Evolutionary conservation across 2,113 vertebrate species (phyloP).

Genomic region (Orientallactaga bullata): DNA sequence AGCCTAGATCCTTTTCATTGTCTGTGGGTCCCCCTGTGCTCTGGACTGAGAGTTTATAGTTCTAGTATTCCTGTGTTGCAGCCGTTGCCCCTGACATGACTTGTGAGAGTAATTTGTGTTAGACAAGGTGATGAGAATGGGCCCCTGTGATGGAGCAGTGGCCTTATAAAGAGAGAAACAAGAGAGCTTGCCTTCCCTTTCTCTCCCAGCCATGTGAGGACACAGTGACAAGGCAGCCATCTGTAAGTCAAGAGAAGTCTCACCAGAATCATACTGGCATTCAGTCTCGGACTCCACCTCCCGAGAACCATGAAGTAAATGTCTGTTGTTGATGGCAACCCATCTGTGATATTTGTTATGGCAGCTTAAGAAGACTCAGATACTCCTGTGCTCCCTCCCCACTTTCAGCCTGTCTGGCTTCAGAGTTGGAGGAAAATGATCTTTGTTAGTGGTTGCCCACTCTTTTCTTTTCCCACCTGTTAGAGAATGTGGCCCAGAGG

Average conservation of each 20-base stretch:
- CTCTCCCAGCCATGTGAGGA: neutral
- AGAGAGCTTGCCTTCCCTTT: neutral
- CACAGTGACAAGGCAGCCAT: neutral
- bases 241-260: neutral
- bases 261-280: neutral
- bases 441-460: neutral
- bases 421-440: neutral
- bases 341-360: neutral
- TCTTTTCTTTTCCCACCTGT: neutral
- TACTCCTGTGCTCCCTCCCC: neutral
- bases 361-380: neutral
- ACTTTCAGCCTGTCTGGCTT: neutral
- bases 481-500: neutral
- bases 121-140: neutral
- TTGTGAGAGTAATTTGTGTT: neutral
- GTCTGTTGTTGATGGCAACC: neutral
- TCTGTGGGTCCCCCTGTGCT: neutral
- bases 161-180: neutral
- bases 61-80: neutral
- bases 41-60: neutral
- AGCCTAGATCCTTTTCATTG: neutral
- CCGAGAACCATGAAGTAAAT: neutral
- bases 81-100: too few relatives aligned
- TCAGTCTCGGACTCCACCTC: neutral
- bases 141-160: neutral